Evolutionary conservation across 1,140 invertebrate genomes (phyloP), one percentile per base, ranked within the genome.

Genomic region (Saccostrea echinata): DNA sequence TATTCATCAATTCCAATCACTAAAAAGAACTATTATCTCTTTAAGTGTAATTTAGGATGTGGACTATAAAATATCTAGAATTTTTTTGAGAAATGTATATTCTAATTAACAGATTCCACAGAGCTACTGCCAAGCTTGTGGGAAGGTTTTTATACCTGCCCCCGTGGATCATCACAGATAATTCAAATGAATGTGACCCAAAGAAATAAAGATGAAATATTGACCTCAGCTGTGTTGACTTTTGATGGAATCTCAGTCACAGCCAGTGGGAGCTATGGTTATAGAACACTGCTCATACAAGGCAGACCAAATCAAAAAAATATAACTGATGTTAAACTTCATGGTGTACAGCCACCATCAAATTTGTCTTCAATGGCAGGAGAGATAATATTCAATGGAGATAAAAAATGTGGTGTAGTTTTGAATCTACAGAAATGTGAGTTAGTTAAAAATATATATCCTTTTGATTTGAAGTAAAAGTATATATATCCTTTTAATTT

Each of bases 91-190:
- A n/a, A n/a, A n/a, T n/a, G n/a, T 43, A 43, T 43, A 8, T 43
- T 43, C 84, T 24, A 52, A 18, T 33, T 81, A 24, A 24, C 64
- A 88, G 87, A 52, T 83, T 71, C 71, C 8, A 76, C 33, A 9
- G 88, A 88, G 6, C 84, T 88, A 86, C 57, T 86, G 6, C 84
- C 88, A 33, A 86, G 88, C 61, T n/a, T 84, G 76, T 88, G 88
- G 88, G 82, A 84, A 84, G 88, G 88, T 6, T 51, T 30, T 12
- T 88, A 57, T 61, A 24, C n/a, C 30, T 88, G 88, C 55, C 13
- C 30, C 4, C 64, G 55, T 43, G 84, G 52, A 30, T 55, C 13
- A 0, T 24, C 80, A 84, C 86, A 87, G 21, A 43, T 3, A 2
- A 53, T 87, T 51, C 11, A 82, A 9, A 43, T 87, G 24, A 87